Conservation (phyloP, 2,797 vertebrate species). For the Spheniscus humboldti region DNA sequence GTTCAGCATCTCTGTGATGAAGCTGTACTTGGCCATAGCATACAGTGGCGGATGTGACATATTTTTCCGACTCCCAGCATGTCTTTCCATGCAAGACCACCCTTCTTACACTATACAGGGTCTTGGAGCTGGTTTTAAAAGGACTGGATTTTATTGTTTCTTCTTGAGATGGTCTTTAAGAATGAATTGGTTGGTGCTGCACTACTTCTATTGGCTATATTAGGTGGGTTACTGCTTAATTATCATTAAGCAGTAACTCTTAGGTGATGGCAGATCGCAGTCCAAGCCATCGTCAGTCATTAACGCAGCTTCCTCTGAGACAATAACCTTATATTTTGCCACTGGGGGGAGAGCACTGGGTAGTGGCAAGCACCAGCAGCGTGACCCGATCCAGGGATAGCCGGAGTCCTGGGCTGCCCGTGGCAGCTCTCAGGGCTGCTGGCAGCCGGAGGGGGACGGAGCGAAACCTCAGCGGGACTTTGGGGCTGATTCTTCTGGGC, state of each 20-base stretch:
- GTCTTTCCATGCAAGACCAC: background rate
- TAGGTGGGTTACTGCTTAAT: background rate
- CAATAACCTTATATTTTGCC: background rate
- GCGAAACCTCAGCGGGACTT: accelerated
- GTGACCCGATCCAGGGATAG: accelerated
- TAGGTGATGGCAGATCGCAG: background rate
- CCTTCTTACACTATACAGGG: background rate
- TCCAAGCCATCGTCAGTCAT: background rate
- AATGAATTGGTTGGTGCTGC: background rate
- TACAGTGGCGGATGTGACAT: background rate
- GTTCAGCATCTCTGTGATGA: background rate
- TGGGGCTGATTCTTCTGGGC: background rate
- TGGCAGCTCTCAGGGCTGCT: accelerated
- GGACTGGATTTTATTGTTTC: background rate
- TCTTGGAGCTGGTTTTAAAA: background rate
- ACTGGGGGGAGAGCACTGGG: background rate
- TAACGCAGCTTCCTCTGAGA: background rate
- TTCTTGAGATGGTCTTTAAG: background rate
- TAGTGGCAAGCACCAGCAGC: background rate
- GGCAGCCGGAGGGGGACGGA: accelerated
- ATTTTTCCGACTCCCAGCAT: background rate
- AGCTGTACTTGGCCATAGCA: background rate
- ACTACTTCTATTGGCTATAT: background rate
- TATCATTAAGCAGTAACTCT: background rate
- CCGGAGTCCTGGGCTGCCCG: background rate